Conservation (phyloP, 2,888 invertebrate genomes). For the Acrocyrtus sp. region DNA sequence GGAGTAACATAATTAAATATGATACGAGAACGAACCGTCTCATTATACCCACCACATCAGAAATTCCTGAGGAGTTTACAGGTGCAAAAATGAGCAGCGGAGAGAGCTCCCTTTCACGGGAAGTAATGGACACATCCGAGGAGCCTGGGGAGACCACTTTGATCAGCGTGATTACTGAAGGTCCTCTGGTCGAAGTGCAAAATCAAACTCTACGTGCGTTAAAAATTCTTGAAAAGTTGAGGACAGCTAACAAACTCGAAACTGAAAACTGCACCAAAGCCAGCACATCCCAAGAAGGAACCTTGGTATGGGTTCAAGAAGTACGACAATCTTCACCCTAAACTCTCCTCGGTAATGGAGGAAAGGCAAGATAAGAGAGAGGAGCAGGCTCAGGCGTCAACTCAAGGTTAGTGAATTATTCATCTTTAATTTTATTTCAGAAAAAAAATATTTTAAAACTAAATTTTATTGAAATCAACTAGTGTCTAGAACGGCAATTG, state of each 20-base stretch:
- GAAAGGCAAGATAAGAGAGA: background rate
- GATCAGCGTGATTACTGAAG: constrained; percentile 33
- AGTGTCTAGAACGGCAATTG: background rate
- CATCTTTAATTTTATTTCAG: too few species aligned
- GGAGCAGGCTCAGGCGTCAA: constrained; percentile 24
- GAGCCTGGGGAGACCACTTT: constrained; percentile 11
- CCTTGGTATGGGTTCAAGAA: constrained; percentile 39
- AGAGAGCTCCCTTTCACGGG: background rate
- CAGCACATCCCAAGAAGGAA: background rate
- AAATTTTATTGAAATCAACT: background rate
- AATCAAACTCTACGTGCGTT: constrained; percentile 40
- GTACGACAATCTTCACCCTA: constrained; percentile 36
- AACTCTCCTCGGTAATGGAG: constrained; percentile 1
- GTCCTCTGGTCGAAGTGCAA: constrained; percentile 19
- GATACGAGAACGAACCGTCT: constrained; percentile 32
- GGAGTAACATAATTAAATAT: constrained; percentile 31
- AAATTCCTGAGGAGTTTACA: background rate
- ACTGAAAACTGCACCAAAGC: constrained; percentile 4
- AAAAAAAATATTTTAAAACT: background rate
- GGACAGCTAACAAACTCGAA: constrained; percentile 50
- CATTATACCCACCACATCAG: constrained; percentile 25
- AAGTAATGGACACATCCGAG: background rate
- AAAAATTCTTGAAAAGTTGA: constrained; percentile 55
- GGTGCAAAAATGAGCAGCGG: background rate
- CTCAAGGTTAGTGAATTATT: constrained; percentile 21